phyloP scores from a whole-genome alignment of 2,113 vertebrate species.

The Prochilodus magdalenae region DNA sequence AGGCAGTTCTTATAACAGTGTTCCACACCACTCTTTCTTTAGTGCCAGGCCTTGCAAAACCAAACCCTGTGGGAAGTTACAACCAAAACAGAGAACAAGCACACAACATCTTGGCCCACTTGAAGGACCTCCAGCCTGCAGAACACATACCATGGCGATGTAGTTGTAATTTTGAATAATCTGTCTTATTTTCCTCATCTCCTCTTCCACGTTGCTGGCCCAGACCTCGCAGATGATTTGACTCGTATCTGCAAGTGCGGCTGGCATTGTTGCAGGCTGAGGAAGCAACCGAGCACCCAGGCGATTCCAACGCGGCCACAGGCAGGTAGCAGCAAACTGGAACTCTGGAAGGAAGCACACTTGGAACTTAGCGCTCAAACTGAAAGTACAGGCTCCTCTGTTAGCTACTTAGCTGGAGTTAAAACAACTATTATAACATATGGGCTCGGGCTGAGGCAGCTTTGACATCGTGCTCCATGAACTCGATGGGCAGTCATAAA shows the following conservation, averaged over 20 bases:
- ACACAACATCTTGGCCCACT: background rate
- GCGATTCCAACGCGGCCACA: conserved; percentile 49
- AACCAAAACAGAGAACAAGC: background rate
- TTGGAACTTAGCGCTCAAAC: background rate
- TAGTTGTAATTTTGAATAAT: conserved; percentile 96
- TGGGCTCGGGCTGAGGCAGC: background rate
- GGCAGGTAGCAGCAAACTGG: background rate
- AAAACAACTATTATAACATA: background rate
- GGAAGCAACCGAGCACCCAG: conserved; percentile 56
- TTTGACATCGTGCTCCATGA: background rate
- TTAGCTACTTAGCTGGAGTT: background rate
- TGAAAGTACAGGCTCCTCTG: background rate
- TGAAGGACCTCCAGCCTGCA: background rate
- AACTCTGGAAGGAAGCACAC: conserved; percentile 25
- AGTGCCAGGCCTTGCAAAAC: background rate
- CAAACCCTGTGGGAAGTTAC: background rate
- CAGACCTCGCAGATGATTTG: conserved; percentile 99
- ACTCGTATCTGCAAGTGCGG: conserved; percentile 94
- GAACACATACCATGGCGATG: conserved; percentile 92
- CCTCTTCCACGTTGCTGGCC: conserved; percentile 97
- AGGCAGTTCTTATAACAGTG: background rate
- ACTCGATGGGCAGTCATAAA: background rate
- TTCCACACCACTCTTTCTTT: background rate
- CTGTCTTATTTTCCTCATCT: conserved; percentile 97
- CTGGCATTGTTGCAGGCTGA: conserved; percentile 87